Base-by-base conservation (phyloP, 2,797 vertebrate species). In the Hoplostethus atlanticus region DNA sequence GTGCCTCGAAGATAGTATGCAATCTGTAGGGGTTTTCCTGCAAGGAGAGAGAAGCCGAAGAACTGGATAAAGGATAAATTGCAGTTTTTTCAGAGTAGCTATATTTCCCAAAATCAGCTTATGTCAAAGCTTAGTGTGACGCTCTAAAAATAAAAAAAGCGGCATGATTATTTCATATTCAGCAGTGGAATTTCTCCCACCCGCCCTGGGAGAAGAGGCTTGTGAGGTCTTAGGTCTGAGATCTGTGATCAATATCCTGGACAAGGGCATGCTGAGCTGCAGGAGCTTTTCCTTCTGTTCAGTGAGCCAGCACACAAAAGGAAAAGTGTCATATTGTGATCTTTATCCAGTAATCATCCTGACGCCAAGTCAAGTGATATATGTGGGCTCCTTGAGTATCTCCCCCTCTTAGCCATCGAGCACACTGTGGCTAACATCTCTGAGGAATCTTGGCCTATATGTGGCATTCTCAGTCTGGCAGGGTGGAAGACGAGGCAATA, bases 321-420 rank as follows among this genome's bases (percentile, higher is more conserved):
- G 96, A 96, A 97, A 97, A 93, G 95, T 97, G 97, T 98, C 97
- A 98, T 98, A 97, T 97, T 96, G 96, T 95, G 97, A 97, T 98
- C 96, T 97, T 97, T 97, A 97, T 98, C 96, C 96, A 96, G 95
- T 96, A 95, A 96, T 97, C 96, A 95, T 95, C 95, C 95, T 96
- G 96, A 96, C 96, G 91, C 90, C 88, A 92, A 90, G 93, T 92
- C 95, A 95, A 92, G 92, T 97, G 96, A 98, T 97, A 93, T 95
- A 97, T 97, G 95, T 93, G 94, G 95, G 95, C 94, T 78, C 90
- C 89, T 87, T 87, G 91, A 94, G 79, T 83, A 87, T 87, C 86
- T 69, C 16, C 67, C 62, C 46, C 66, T 70, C 21, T 21, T 21
- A 21, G 21, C 21, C 21, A 21, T 21, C 21, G 1, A 21, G 83